Conservation (phyloP, 2,888 invertebrate species). For the Petrolisthes cinctipes region DNA sequence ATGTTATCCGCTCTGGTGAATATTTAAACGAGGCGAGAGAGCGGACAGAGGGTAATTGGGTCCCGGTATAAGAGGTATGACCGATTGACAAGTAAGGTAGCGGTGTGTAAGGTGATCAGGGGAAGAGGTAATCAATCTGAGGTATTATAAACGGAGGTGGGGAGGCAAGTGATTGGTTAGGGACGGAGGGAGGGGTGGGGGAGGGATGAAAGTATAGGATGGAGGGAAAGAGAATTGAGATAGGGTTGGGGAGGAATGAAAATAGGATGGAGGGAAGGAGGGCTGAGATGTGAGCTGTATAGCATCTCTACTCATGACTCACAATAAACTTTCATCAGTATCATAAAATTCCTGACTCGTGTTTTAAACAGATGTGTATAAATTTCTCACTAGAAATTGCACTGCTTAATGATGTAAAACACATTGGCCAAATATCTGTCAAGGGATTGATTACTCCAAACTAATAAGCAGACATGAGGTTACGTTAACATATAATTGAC, state of each 20-base stretch:
- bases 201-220: not conserved
- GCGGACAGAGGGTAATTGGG: slow-evolving; percentile 3
- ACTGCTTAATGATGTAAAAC: no score
- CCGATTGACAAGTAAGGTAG: not conserved
- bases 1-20: not conserved
- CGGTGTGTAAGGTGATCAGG: not conserved
- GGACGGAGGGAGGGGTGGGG: not conserved
- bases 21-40: not conserved
- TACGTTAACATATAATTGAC: no score
- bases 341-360: no score
- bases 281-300: not conserved
- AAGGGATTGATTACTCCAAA: no score
- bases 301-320: no score
- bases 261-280: not conserved
- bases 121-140: not conserved
- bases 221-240: not conserved
- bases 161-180: not conserved
- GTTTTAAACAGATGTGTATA: no score
- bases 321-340: no score
- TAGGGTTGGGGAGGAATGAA: not conserved
- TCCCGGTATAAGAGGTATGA: not conserved
- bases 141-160: not conserved
- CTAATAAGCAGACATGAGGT: no score
- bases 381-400: no score
- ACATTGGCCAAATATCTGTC: no score